Percentiles rank a stretch among this genome's conserved stretches.
phyloP scores from a whole-genome alignment of 2,888 invertebrate species.

The Ditylenchus weischeri region DNA sequence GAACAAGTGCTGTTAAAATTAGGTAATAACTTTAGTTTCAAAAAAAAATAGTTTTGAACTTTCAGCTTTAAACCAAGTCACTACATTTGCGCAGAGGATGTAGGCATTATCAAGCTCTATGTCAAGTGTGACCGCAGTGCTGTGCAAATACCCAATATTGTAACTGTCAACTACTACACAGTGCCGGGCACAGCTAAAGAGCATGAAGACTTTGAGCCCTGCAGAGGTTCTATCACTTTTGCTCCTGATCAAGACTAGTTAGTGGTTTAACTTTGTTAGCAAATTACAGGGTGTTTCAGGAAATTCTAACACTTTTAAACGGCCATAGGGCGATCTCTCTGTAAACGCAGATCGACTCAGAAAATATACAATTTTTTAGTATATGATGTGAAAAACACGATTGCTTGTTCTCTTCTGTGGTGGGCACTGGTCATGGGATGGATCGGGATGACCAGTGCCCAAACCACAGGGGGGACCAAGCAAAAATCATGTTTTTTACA shows the following conservation, averaged over 20 bases:
- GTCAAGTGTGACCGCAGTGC: conserved; percentile 74
- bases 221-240: conserved; percentile 63
- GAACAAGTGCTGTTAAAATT: conserved; percentile 2
- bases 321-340: too few species aligned
- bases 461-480: too few species aligned
- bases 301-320: conserved; percentile 4
- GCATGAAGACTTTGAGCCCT: conserved; percentile 75
- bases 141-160: conserved; percentile 82
- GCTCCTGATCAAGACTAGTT: conserved; percentile 41
- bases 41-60: conserved; percentile 9
- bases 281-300: too few species aligned
- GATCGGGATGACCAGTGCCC: too few species aligned
- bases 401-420: too few species aligned
- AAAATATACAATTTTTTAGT: too few species aligned
- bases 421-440: too few species aligned
- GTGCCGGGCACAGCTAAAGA: conserved; percentile 89
- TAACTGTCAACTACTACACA: conserved; percentile 65
- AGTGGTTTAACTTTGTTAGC: conserved; percentile 18
- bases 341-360: too few species aligned
- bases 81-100: conserved; percentile 96
- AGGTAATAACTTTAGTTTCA: neutral
- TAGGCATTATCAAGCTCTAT: conserved; percentile 84
- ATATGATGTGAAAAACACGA: too few species aligned
- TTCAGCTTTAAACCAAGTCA: conserved; percentile 82
- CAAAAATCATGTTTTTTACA: too few species aligned